Evolutionary conservation across 92 coral and sea anemone genomes (phyloP).

Genomic region (Phenganax stokvisi): DNA sequence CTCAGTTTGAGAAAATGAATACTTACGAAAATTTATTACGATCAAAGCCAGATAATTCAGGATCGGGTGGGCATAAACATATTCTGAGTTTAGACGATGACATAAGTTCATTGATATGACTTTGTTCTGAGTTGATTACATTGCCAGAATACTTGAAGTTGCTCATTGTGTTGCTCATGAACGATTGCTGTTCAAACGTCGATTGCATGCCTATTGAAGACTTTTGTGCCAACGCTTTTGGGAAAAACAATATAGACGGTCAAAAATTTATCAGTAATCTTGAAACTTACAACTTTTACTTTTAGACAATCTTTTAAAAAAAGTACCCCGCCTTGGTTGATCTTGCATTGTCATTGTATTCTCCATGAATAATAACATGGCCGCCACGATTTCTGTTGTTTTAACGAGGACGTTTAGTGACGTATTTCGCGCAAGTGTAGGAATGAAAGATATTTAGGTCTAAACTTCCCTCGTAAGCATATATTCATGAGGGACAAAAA

Average conservation of each 20-base stretch:
- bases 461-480: no score
- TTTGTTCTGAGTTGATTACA: background rate
- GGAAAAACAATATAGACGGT: background rate
- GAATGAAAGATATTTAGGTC: no score
- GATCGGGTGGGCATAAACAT: constrained; percentile 92
- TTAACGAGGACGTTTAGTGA: no score
- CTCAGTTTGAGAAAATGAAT: background rate
- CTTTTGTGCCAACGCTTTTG: constrained; percentile 5
- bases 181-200: constrained; percentile 7
- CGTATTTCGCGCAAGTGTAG: no score
- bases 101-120: constrained; percentile 9
- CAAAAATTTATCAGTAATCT: no score
- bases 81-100: constrained; percentile 51
- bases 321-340: no score
- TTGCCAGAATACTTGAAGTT: background rate
- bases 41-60: constrained; percentile 78
- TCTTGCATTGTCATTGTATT: no score
- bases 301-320: no score
- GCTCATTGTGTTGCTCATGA: constrained; percentile 2
- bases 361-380: no score
- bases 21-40: constrained; percentile 86
- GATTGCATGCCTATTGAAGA: constrained; percentile 17
- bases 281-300: no score
- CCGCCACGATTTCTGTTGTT: no score
- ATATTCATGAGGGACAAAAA: no score